Percentiles rank a stretch among this genome's conserved stretches.
Conservation (phyloP, 2,113 vertebrate species). For the Malurus melanocephalus region DNA sequence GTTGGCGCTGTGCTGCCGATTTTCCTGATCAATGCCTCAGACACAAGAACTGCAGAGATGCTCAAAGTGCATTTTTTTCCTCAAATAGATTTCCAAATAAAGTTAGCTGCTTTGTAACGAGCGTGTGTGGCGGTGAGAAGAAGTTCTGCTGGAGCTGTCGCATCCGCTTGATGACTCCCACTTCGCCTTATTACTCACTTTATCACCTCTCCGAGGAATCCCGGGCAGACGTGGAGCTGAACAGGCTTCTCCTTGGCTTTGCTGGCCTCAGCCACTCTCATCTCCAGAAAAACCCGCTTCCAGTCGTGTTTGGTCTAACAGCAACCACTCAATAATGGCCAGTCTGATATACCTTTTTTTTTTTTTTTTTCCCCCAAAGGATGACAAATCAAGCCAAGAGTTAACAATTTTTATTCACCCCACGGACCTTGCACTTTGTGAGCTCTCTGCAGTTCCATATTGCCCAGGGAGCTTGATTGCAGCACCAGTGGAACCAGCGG, state of each 20-base stretch:
- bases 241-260: constrained; percentile 25
- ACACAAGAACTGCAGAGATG: background rate
- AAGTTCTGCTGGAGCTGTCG: constrained; percentile 24
- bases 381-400: constrained; percentile 40
- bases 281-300: background rate
- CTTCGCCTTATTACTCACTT: constrained; percentile 22
- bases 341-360: background rate
- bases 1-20: background rate
- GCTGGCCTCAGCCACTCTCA: constrained; percentile 8
- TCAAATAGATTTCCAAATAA: background rate
- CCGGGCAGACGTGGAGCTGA: background rate
- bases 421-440: constrained; percentile 4
- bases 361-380: constrained; percentile 24
- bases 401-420: constrained; percentile 55
- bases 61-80: constrained; percentile 9
- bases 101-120: background rate
- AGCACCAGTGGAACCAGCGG: constrained; percentile 16
- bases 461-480: constrained; percentile 1
- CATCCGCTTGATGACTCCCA: constrained; percentile 2
- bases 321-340: background rate
- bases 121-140: background rate
- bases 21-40: constrained; percentile 14
- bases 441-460: background rate
- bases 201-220: constrained; percentile 50
- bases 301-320: background rate